Percentiles rank a stretch among this genome's conserved stretches.
Evolutionary conservation across 2,888 invertebrate genomes (phyloP).

Genomic region (Arge pagana): DNA sequence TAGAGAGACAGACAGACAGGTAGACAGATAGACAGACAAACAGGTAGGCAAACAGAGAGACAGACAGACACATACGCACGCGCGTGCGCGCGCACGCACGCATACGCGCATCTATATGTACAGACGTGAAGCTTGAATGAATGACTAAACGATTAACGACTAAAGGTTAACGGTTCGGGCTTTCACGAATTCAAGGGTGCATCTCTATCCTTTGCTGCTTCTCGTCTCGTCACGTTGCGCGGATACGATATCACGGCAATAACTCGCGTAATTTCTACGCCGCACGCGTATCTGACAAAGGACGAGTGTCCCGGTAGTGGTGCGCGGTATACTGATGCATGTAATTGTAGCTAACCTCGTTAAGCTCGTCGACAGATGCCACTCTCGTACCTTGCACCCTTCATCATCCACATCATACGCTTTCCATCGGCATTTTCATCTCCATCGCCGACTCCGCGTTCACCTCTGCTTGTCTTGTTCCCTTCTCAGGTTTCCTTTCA

Average conservation of each 20-base stretch:
- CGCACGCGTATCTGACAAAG: neutral
- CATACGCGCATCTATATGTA: slow-evolving; percentile 9
- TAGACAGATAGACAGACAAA: too few relatives aligned
- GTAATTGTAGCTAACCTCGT: slow-evolving; percentile 57
- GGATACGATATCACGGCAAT: too few relatives aligned
- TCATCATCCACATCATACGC: slow-evolving; percentile 30
- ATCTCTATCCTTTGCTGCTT: slow-evolving; percentile 23
- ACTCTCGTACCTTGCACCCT: slow-evolving; percentile 45
- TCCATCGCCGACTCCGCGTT: slow-evolving; percentile 17
- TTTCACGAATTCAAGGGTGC: slow-evolving; percentile 40
- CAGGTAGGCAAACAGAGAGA: too few relatives aligned
- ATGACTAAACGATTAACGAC: slow-evolving; percentile 7
- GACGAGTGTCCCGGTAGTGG: neutral
- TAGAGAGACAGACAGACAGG: too few relatives aligned
- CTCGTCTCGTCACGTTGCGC: neutral
- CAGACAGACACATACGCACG: too few relatives aligned
- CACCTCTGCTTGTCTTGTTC: slow-evolving; percentile 24
- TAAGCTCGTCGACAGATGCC: slow-evolving; percentile 53
- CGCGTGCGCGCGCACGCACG: slow-evolving; percentile 6
- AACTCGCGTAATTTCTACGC: neutral
- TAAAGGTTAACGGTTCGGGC: slow-evolving; percentile 39
- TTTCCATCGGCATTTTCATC: slow-evolving; percentile 19
- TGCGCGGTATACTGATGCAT: slow-evolving; percentile 49
- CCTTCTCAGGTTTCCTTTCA: slow-evolving; percentile 3
- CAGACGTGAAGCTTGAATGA: too few relatives aligned